Conservation (phyloP, 2,888 invertebrate species). For the Phorcus lineatus region DNA sequence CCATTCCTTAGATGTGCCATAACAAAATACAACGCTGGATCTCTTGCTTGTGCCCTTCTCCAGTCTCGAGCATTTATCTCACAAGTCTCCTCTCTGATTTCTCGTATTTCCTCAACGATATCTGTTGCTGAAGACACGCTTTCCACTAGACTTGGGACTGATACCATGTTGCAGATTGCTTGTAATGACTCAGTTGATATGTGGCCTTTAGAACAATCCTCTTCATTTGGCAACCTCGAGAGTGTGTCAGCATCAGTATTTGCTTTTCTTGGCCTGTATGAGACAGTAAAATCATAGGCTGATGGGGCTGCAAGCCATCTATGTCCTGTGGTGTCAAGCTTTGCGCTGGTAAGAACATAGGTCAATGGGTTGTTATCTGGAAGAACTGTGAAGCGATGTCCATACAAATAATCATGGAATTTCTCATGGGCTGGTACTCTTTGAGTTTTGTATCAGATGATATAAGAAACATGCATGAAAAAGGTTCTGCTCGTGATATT, state of each 20-base stretch:
- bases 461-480: too few species aligned
- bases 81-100: not conserved
- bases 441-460: too few species aligned
- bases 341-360: slow-evolving; percentile 40
- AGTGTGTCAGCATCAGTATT: slow-evolving; percentile 45
- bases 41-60: slow-evolving; percentile 16
- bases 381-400: slow-evolving; percentile 32
- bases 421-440: too few species aligned
- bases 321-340: slow-evolving; percentile 44
- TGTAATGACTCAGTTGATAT: slow-evolving; percentile 20
- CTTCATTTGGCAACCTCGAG: slow-evolving; percentile 39
- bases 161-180: slow-evolving; percentile 1
- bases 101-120: slow-evolving; percentile 41
- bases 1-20: not conserved
- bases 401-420: not conserved
- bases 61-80: too few species aligned
- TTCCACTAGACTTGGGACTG: slow-evolving; percentile 19
- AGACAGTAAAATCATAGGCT: slow-evolving; percentile 38
- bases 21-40: slow-evolving; percentile 13
- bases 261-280: slow-evolving; percentile 39
- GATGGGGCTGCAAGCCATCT: slow-evolving; percentile 40
- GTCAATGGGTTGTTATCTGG: slow-evolving; percentile 47
- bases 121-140: slow-evolving; percentile 17
- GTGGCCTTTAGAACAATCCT: not conserved
- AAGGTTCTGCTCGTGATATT: too few species aligned